Evolutionary conservation across 2,113 vertebrate genomes (phyloP), one percentile per base, ranked within the genome.

Genomic region (Stegastes partitus): DNA sequence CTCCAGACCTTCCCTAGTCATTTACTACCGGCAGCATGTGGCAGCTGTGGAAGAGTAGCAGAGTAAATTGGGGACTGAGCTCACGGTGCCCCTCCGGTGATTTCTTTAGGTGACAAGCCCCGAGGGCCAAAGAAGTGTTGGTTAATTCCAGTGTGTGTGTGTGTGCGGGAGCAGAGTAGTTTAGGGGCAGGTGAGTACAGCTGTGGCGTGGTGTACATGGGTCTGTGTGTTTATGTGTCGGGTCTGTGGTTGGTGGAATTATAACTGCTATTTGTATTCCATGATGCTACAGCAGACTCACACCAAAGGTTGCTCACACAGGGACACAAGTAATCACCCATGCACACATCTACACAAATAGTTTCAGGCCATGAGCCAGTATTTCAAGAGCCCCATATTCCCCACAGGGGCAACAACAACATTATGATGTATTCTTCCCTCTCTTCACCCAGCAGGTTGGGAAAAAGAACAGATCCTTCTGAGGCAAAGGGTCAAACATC

Each of bases 11-110:
- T 39, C 59, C 62, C 49, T 8, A 42, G 58, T 83, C 67, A 68
- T 84, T 81, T 83, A 47, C 69, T 54, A 23, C 19, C 71, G 76
- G 62, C 63, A 81, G 73, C 39, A 50, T 66, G 59, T 69, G 80
- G 66, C 65, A 80, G 72, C 64, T 67, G 50, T 74, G 62, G 65
- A 63, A 69, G 68, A 59, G 62, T 26, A 51, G 63, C 57, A 62
- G 37, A 87, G 79, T 69, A 87, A 87, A 92, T 83, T 91, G 77
- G 68, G 58, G 31, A 68, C 66, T 55, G 68, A 83, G 86, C 73
- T 87, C 57, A 55, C 6, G 8, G 69, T 85, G 83, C 62, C 72
- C 68, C 79, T 81, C 73, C 2, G 19, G 74, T 67, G 56, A 82
- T 75, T 84, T 85, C 51, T 72, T 67, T 59, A 56, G 59, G 62